Evolutionary conservation across 2,888 invertebrate genomes (phyloP).

Genomic region (Sclerodermus sp.): DNA sequence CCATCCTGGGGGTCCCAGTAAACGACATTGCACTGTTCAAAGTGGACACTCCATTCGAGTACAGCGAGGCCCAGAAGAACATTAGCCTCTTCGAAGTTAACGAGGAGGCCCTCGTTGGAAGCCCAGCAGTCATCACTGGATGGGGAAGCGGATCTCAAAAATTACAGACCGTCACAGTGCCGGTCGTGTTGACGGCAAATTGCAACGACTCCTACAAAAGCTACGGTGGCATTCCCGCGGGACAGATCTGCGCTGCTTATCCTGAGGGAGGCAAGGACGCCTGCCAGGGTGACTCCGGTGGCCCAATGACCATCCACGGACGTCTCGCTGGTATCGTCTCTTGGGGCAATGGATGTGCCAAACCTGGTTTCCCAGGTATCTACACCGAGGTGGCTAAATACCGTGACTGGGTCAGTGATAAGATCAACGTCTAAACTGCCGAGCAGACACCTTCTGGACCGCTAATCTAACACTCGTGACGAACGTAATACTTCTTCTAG

Average conservation of each 20-base stretch:
- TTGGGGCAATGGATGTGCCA: conserved; percentile 63
- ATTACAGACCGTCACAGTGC: background rate
- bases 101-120: conserved; percentile 13
- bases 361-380: conserved; percentile 55
- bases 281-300: conserved; percentile 47
- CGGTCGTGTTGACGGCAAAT: conserved; percentile 62
- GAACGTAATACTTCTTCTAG: too few relatives aligned
- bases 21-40: conserved; percentile 63
- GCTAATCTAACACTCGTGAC: too few relatives aligned
- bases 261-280: conserved; percentile 61
- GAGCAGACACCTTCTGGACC: too few relatives aligned
- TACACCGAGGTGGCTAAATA: conserved; percentile 61
- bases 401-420: conserved; percentile 50
- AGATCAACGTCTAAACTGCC: background rate
- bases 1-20: conserved; percentile 10
- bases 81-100: conserved; percentile 56
- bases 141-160: conserved; percentile 28
- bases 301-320: conserved; percentile 34
- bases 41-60: conserved; percentile 57
- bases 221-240: conserved; percentile 52
- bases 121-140: conserved; percentile 27
- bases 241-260: conserved; percentile 64
- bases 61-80: conserved; percentile 56
- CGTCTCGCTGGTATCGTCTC: conserved; percentile 41
- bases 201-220: conserved; percentile 57